Conservation (phyloP, 2,888 invertebrate genomes). For the Scrobipalpa costella region DNA sequence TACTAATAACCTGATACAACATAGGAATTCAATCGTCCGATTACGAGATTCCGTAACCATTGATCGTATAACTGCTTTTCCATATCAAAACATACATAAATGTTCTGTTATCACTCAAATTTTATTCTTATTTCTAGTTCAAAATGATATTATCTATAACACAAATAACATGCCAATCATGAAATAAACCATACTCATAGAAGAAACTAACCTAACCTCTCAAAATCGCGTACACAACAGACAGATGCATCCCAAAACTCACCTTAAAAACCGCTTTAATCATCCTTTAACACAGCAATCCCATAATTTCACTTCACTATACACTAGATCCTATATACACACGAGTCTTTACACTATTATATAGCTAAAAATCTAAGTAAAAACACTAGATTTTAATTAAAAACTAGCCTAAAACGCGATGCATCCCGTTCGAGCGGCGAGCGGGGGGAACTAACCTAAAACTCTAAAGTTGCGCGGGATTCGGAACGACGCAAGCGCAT, state of each 20-base stretch:
- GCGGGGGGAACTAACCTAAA: conserved; percentile 70
- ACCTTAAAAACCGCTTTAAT: neutral
- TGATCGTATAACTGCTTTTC: too few species aligned
- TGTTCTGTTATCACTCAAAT: too few species aligned
- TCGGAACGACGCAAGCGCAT: neutral
- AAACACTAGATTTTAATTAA: conserved; percentile 36
- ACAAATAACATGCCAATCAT: too few species aligned
- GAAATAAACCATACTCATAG: too few species aligned
- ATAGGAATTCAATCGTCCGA: neutral
- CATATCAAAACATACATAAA: too few species aligned
- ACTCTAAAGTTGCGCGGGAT: conserved; percentile 51
- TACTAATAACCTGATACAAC: neutral
- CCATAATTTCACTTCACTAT: conserved; percentile 7
- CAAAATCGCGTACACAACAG: conserved; percentile 17
- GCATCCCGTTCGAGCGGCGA: conserved; percentile 53
- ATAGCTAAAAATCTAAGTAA: too few species aligned
- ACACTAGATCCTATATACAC: conserved; percentile 4
- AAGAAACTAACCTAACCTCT: conserved; percentile 8
- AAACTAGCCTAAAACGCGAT: conserved; percentile 37
- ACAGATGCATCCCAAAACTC: conserved; percentile 9
- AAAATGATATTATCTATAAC: too few species aligned
- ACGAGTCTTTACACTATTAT: neutral
- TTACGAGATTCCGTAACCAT: too few species aligned
- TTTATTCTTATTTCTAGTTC: too few species aligned
- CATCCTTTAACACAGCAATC: conserved; percentile 11